Evolutionary conservation across 2,113 vertebrate species (phyloP).

Genomic region (Helogale parvula): DNA sequence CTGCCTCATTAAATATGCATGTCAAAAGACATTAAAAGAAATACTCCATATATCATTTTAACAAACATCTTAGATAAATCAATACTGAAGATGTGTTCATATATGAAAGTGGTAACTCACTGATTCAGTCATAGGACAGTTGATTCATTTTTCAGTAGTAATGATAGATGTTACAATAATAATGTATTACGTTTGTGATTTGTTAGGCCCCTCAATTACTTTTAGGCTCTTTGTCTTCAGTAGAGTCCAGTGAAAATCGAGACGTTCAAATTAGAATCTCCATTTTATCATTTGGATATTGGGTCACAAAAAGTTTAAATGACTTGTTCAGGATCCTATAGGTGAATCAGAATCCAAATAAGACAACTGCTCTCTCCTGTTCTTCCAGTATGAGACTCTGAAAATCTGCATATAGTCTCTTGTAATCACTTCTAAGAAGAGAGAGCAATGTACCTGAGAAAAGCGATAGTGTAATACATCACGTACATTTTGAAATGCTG

Average conservation of each 20-base stretch:
- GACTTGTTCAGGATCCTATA: neutral
- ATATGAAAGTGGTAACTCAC: neutral
- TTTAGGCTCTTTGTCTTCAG: neutral
- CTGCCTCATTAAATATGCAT: neutral
- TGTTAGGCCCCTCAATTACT: neutral
- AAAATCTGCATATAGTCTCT: neutral
- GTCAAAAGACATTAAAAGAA: slow-evolving; percentile 25
- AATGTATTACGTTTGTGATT: neutral
- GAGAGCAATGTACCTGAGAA: neutral
- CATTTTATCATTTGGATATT: neutral
- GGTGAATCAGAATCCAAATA: slow-evolving; percentile 1
- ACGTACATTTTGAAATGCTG: neutral
- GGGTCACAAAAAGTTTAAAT: neutral
- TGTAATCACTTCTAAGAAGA: neutral
- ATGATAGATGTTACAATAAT: neutral
- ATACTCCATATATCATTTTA: neutral
- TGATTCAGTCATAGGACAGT: neutral
- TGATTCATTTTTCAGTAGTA: neutral
- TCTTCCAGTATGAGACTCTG: neutral
- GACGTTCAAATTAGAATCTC: neutral
- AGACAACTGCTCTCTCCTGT: neutral
- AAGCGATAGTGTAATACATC: neutral
- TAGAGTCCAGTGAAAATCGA: neutral
- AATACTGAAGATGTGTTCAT: neutral
- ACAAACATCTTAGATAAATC: neutral